Evolutionary conservation across 1,140 invertebrate genomes (phyloP).

Genomic region (Drosophila navojoa): DNA sequence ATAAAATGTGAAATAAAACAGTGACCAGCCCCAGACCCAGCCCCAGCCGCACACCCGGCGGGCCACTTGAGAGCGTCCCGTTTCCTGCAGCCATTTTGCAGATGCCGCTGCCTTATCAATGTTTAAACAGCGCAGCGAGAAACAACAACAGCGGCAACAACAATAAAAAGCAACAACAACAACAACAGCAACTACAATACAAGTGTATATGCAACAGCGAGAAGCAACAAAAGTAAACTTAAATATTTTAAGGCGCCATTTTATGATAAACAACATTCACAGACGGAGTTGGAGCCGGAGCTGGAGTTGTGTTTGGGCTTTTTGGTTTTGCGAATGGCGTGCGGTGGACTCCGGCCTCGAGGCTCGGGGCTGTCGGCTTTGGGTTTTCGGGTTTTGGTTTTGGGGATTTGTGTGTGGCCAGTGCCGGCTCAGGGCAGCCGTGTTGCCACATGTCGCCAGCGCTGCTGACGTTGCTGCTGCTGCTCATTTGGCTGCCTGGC

Average conservation of each 20-base stretch:
- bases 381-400: background rate
- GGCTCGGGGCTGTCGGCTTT: background rate
- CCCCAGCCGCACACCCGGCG: background rate
- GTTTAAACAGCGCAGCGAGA: constrained; percentile 68
- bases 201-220: constrained; percentile 19
- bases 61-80: background rate
- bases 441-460: constrained; percentile 16
- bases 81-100: constrained; percentile 18
- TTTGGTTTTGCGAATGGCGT: no score
- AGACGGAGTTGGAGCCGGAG: background rate
- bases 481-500: constrained; percentile 13
- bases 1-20: constrained; percentile 64
- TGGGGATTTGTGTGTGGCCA: background rate
- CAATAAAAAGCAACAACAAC: constrained; percentile 1
- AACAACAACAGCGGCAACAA: constrained; percentile 16
- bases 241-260: constrained; percentile 50
- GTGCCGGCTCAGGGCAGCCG: background rate
- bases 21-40: constrained; percentile 48
- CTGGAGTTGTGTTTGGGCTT: background rate
- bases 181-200: background rate
- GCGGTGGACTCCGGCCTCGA: background rate
- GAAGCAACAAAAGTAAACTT: constrained; percentile 37
- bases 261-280: constrained; percentile 40
- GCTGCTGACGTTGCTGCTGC: background rate
- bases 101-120: constrained; percentile 60